Evolutionary conservation across 2,888 invertebrate genomes (phyloP), one percentile per base, ranked within the genome.

Genomic region (Xanthorhoe designata): DNA sequence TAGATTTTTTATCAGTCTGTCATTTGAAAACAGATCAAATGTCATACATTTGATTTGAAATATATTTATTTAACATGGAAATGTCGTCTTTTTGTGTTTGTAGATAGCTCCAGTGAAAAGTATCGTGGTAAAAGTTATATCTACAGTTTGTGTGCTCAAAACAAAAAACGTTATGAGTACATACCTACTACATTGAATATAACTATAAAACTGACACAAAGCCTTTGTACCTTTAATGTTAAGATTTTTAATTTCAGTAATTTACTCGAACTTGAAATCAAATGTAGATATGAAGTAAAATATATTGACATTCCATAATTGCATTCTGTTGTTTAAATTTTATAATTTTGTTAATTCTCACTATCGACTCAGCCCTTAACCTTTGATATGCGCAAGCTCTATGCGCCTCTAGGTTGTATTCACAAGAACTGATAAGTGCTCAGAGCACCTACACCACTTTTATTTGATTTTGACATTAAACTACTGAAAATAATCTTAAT

Each of bases 11-110:
- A 91, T 90, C 90, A 89, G 85, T 88, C 88, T 90, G 90, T 91
- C 90, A 86, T 88, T 87, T 82, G 80, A 86, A 86, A 85, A 81
- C 90, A 89, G 88, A 88, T 92, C 92, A 92, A 91, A 92, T 92
- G 92, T 92, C 91, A 92, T 92, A 92, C 92, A 92, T 92, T 92
- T 92, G 92, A 89, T 92, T 91, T 91, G 90, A 92, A 92, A 92
- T 92, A 92, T 92, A 92, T 92, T 92, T 92, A 92, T 91, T 92
- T 92, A 90, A 89, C 89, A 91, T 91, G 90, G 87, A 89, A 89
- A 89, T 87, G 86, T 87, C 68, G 91, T 90, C 91, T 91, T 92
- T 91, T 92, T 92, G 82, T 92, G 92, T 91, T 90, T 91, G 92
- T 92, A 92, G 92, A 90, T 92, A 92, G 91, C 85, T 88, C 90